Percentiles rank a stretch among this genome's conserved stretches.
Evolutionary conservation across 1,140 invertebrate species (phyloP).

Genomic region (Nymphalis io): DNA sequence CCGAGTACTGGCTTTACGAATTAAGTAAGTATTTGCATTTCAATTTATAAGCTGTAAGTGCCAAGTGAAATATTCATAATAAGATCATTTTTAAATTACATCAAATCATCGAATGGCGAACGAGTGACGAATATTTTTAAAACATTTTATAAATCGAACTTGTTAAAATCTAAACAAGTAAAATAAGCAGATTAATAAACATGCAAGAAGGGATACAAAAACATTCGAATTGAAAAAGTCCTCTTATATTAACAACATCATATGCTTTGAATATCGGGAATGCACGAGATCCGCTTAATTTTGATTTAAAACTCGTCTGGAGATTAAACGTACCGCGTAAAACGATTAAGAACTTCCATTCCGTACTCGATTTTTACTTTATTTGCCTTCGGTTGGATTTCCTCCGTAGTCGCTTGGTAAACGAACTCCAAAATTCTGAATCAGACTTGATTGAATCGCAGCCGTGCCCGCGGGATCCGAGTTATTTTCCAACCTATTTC

Average conservation of each 20-base stretch:
- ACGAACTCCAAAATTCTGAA: conserved; percentile 77
- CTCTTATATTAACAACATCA: conserved; percentile 23
- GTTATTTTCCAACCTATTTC: conserved; percentile 78
- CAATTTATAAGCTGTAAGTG: not conserved
- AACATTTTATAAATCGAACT: too few relatives aligned
- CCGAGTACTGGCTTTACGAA: conserved; percentile 15
- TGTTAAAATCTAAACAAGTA: not conserved
- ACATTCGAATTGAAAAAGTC: not conserved
- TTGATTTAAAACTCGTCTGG: conserved; percentile 49
- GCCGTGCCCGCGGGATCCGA: conserved; percentile 64
- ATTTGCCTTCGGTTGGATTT: conserved; percentile 53
- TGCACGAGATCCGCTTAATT: conserved; percentile 37
- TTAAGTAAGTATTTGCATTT: conserved; percentile 37
- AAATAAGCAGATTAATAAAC: not conserved
- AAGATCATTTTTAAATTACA: too few relatives aligned
- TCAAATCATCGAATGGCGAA: too few relatives aligned
- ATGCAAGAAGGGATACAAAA: not conserved
- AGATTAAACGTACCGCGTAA: conserved; percentile 52
- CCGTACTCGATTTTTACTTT: conserved; percentile 53
- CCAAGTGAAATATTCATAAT: too few relatives aligned
- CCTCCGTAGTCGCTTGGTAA: conserved; percentile 60
- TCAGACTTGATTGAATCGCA: conserved; percentile 76
- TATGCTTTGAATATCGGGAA: conserved; percentile 25
- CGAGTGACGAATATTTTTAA: too few relatives aligned
- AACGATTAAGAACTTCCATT: conserved; percentile 53